These are phyloP conservation scores for Glaucidium brasilianum DNA, from an alignment of 2,113 vertebrate species.

Conservation along the genomic window DNA sequence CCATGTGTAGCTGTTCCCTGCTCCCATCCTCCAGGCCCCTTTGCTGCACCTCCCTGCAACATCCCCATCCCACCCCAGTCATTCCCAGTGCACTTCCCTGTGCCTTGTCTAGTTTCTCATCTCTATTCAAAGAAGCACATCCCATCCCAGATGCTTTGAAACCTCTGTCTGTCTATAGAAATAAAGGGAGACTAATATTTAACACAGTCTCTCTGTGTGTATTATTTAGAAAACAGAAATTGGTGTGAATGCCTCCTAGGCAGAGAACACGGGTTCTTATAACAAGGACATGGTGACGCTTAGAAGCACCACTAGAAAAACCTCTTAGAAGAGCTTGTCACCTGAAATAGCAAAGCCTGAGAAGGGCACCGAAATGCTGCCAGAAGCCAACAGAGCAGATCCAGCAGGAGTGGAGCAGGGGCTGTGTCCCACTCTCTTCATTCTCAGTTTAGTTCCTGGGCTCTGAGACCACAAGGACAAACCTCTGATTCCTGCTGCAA, in stretches of 20 bases:
- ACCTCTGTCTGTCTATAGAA: background rate
- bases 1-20: background rate
- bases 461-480: background rate
- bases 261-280: background rate
- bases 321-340: background rate
- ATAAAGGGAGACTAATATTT: background rate
- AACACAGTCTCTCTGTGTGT: background rate
- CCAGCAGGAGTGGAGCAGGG: background rate
- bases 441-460: background rate
- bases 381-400: background rate
- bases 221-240: background rate
- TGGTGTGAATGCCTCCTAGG: background rate
- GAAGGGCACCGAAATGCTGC: background rate
- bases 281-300: background rate
- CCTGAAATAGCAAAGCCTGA: background rate
- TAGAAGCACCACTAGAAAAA: background rate
- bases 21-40: background rate
- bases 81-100: background rate
- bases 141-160: background rate
- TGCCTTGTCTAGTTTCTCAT: background rate
- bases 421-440: background rate
- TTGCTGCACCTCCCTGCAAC: accelerated
- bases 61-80: background rate
- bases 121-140: background rate
- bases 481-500: background rate